Conservation (phyloP, 2,113 vertebrate genomes). For the Nycticryphes semicollaris region DNA sequence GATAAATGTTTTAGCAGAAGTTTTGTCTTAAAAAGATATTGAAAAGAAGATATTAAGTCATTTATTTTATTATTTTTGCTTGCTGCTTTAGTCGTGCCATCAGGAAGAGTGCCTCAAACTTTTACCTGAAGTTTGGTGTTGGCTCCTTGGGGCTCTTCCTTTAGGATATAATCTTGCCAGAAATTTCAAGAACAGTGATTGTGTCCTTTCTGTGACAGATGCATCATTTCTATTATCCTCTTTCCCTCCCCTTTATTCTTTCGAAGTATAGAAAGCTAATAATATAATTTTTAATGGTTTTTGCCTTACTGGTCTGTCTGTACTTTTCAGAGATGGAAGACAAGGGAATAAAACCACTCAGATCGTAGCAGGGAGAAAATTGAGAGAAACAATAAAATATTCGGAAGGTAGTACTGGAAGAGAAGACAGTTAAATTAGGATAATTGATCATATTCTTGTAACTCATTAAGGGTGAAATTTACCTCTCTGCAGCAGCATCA, state of each 20-base stretch:
- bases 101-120: background rate
- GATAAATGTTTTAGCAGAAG: background rate
- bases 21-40: background rate
- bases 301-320: background rate
- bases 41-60: background rate
- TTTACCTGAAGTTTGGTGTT: background rate
- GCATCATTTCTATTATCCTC: background rate
- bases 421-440: conserved; percentile 1
- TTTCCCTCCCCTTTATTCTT: background rate
- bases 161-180: background rate
- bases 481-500: background rate
- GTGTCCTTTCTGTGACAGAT: background rate
- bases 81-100: background rate
- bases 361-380: background rate
- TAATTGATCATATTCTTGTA: conserved; percentile 36
- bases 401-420: background rate
- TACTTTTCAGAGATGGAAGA: background rate
- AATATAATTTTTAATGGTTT: background rate
- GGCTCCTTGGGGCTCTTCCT: background rate
- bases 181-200: background rate
- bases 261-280: background rate
- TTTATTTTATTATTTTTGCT: background rate
- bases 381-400: background rate
- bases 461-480: background rate
- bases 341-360: background rate